Evolutionary conservation across 2,888 invertebrate species (phyloP).

Genomic region (Chymomyza fuscimana): DNA sequence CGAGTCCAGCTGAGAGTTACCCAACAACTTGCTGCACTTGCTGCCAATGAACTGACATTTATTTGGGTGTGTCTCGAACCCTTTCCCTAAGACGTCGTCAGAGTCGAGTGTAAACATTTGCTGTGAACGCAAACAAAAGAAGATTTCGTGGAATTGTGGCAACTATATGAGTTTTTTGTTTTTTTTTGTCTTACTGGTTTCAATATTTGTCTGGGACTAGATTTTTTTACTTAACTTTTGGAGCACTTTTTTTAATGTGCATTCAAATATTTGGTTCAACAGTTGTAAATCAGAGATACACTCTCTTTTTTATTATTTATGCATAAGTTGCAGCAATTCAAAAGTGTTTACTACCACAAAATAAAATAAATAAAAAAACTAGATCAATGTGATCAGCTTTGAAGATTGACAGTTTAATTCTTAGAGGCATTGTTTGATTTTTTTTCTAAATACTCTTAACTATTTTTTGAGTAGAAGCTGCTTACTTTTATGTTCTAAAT

Average conservation of each 20-base stretch:
- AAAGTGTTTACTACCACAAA: not conserved
- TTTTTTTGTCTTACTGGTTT: not conserved
- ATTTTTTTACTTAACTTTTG: not conserved
- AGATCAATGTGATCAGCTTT: not conserved
- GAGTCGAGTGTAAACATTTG: not conserved
- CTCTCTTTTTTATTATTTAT: conserved; percentile 6
- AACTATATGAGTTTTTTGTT: not conserved
- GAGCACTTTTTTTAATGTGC: not conserved
- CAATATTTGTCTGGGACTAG: conserved; percentile 6
- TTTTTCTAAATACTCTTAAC: too few relatives aligned
- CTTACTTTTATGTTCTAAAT: too few relatives aligned
- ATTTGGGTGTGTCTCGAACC: conserved; percentile 16
- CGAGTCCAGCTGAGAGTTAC: not conserved
- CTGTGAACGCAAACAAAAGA: not conserved
- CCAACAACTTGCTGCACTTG: conserved; percentile 27
- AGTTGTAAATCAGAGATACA: not conserved
- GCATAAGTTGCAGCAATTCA: not conserved
- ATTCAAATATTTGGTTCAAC: not conserved
- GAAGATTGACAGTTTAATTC: not conserved
- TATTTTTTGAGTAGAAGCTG: too few relatives aligned
- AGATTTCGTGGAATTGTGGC: conserved; percentile 14
- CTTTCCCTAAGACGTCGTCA: not conserved
- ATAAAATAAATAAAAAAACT: not conserved
- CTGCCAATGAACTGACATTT: conserved; percentile 16
- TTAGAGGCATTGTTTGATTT: not conserved